These are phyloP conservation scores for Auanema freiburgensis DNA, from an alignment of 2,888 invertebrate species.

Conservation along the genomic window DNA sequence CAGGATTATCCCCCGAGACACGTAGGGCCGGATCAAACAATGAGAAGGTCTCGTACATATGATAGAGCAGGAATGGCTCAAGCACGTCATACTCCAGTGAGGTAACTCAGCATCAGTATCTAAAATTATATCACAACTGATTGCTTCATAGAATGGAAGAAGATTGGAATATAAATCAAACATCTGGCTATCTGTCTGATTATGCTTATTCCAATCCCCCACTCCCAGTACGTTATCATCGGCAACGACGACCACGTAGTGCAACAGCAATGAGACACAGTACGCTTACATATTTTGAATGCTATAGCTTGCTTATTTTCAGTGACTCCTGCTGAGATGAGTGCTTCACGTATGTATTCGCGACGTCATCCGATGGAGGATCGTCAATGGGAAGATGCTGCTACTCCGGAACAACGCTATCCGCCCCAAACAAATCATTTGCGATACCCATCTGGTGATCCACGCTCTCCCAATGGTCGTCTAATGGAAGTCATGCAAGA, in stretches of 20 bases:
- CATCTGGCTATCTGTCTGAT: conserved; percentile 49
- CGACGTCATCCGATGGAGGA: conserved; percentile 11
- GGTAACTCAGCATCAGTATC: background rate
- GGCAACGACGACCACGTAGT: conserved; percentile 46
- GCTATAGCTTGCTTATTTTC: conserved; percentile 18
- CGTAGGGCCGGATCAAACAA: conserved; percentile 9
- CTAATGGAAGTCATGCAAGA: conserved; percentile 32
- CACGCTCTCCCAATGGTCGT: conserved; percentile 43
- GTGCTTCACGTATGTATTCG: conserved; percentile 31
- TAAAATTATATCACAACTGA: background rate
- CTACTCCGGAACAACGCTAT: conserved; percentile 16
- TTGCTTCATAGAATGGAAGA: conserved; percentile 18
- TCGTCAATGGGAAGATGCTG: conserved; percentile 16
- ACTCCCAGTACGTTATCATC: conserved; percentile 27
- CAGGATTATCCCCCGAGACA: background rate
- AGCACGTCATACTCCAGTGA: background rate
- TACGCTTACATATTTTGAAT: conserved; percentile 15
- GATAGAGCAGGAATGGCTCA: conserved; percentile 27
- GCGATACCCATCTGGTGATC: conserved; percentile 24
- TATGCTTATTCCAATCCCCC: conserved; percentile 37
- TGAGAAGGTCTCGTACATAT: conserved; percentile 42
- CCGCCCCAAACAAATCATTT: background rate
- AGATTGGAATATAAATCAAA: conserved; percentile 45
- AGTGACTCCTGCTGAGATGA: conserved; percentile 49
- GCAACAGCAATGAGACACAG: conserved; percentile 53